These are phyloP conservation scores for Schizothorax lantsangensis DNA, from an alignment of 2,797 vertebrate genomes.

Conservation along the genomic window DNA sequence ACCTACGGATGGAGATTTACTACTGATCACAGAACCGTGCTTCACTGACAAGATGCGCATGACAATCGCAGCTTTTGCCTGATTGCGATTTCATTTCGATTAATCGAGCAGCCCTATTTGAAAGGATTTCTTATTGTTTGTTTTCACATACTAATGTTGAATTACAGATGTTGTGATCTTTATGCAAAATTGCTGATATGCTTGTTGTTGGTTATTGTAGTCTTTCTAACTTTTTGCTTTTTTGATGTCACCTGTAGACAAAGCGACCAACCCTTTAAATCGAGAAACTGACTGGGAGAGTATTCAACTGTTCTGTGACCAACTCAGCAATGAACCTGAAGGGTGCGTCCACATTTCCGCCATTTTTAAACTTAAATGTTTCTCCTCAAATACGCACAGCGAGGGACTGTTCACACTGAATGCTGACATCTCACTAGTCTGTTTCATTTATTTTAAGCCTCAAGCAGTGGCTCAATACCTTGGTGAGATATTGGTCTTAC, in stretches of 20 bases:
- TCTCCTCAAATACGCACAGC: not conserved
- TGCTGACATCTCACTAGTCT: not conserved
- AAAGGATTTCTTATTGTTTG: not conserved
- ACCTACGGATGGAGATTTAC: no score
- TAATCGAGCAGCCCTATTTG: not conserved
- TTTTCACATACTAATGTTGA: not conserved
- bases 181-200: not conserved
- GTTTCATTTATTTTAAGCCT: not conserved
- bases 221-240: not conserved
- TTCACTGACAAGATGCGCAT: no score
- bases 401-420: not conserved
- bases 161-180: not conserved
- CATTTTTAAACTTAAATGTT: not conserved
- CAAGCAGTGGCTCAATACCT: not conserved
- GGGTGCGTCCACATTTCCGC: slow-evolving; percentile 80
- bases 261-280: slow-evolving; percentile 93
- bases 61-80: no score
- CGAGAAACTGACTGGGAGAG: slow-evolving; percentile 91
- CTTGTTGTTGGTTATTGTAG: not conserved
- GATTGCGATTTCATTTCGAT: no score
- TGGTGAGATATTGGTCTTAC: not conserved
- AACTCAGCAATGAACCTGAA: slow-evolving; percentile 91
- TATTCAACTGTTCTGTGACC: slow-evolving; percentile 91
- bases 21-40: no score
- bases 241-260: slow-evolving; percentile 77